Evolutionary conservation across 2,797 vertebrate species (phyloP), one percentile per base, ranked within the genome.

Genomic region (Glossophaga mutica): DNA sequence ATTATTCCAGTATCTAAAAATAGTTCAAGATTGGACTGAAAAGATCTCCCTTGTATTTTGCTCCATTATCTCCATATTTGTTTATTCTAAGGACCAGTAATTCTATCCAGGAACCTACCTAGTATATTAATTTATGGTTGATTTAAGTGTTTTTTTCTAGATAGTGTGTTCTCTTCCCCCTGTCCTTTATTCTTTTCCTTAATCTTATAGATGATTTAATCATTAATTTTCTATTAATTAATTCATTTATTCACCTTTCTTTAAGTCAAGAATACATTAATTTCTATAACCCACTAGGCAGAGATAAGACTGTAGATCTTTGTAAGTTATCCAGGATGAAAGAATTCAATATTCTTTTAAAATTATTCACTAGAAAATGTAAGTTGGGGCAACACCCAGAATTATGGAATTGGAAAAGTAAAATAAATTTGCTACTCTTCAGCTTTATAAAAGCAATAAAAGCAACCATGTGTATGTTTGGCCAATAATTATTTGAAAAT

Each of bases 311-410:
- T 55, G 5, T n/a, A 84, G 18, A 71, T 71, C 32, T 86, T 91
- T 92, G 0, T 83, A 88, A 74, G 29, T 87, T 94, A 90, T 29
- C 44, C 32, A 85, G 46, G 2, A 4, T 90, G 9, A 87, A 82
- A 83, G 3, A 81, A 71, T 70, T 91, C 82, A 94, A 5, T 65
- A 18, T 86, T 86, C 9, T 79, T 34, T 70, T 74, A 15, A 73
- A 90, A 94, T 91, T 95, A 52, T 68, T 94, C 12, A 95, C 4
- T 50, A 21, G 42, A n/a, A 96, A 85, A 57, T 9, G 83, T 73
- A 79, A 78, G 16, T 5, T 88, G 9, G 1, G 6, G 9, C n/a
- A 88, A 26, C 9, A 92, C 1, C 15, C 12, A 71, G 62, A 16
- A 10, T 7, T 87, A 3, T 42, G 90, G 42, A 93, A 77, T 34